phyloP scores from a whole-genome alignment of 2,888 invertebrate species.

The Drosophila engyochracea region DNA sequence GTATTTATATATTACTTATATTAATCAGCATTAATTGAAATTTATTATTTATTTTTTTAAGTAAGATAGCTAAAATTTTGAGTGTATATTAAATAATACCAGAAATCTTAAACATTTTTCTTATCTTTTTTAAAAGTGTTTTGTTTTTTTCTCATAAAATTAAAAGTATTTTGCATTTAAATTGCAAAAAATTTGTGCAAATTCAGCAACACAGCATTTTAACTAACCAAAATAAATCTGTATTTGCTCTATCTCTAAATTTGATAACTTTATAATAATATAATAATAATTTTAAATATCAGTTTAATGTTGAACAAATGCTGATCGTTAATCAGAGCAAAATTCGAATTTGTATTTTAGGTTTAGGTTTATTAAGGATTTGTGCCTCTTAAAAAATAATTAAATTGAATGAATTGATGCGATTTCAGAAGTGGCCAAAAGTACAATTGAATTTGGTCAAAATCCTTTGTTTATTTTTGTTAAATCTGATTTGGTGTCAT shows the following conservation, averaged over 20 bases:
- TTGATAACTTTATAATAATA: no score
- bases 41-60: neutral
- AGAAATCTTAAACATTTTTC: neutral
- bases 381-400: neutral
- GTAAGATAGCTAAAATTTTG: neutral
- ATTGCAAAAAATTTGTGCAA: neutral
- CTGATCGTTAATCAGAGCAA: neutral
- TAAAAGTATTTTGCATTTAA: neutral
- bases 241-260: rapidly evolving
- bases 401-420: neutral
- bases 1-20: neutral
- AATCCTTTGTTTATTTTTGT: neutral
- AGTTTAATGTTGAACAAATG: neutral
- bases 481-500: constrained; percentile 18
- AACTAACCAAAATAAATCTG: neutral
- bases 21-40: neutral
- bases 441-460: neutral
- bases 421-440: neutral
- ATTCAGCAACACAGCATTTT: neutral
- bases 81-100: neutral
- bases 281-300: neutral
- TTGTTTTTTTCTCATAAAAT: neutral
- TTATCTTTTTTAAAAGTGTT: rapidly evolving
- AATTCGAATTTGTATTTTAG: neutral
- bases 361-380: neutral